Conservation (phyloP, 2,888 invertebrate genomes). For the Clostera curtula region DNA sequence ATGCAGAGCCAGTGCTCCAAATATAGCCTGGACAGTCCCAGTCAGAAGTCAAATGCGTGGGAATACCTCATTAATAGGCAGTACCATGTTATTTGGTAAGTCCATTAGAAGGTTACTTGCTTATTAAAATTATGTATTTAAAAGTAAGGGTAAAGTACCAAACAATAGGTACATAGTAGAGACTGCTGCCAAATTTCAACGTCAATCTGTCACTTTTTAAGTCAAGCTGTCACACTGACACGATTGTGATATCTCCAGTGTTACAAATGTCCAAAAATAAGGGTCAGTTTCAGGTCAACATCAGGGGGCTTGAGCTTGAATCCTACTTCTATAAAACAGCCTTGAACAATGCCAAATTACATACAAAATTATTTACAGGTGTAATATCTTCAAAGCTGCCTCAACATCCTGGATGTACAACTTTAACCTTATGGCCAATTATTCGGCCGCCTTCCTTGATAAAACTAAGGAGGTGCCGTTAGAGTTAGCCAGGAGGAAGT, state of each 20-base stretch:
- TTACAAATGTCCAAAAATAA: no score
- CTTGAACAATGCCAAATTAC: not conserved
- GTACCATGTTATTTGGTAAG: conserved; percentile 86
- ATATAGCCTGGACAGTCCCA: conserved; percentile 75
- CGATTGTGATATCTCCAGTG: no score
- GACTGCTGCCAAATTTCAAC: no score
- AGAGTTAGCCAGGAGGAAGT: conserved; percentile 84
- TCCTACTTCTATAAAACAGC: no score
- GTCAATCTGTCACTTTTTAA: no score
- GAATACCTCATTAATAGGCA: conserved; percentile 88
- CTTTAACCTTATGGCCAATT: conserved; percentile 90
- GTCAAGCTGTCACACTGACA: no score
- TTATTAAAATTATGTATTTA: no score
- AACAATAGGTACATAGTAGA: no score
- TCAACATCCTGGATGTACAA: conserved; percentile 96
- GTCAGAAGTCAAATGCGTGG: conserved; percentile 86
- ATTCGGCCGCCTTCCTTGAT: conserved; percentile 83
- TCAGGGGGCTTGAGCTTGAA: no score
- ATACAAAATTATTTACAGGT: conserved; percentile 56
- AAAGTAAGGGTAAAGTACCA: no score
- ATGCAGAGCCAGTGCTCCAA: conserved; percentile 76
- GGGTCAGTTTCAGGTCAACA: no score
- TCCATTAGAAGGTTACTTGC: conserved; percentile 2
- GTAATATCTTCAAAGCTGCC: conserved; percentile 88
- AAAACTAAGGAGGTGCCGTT: conserved; percentile 86